phyloP scores from a whole-genome alignment of 53 echinoderm and acorn worm species.

The Astropecten irregularis region DNA sequence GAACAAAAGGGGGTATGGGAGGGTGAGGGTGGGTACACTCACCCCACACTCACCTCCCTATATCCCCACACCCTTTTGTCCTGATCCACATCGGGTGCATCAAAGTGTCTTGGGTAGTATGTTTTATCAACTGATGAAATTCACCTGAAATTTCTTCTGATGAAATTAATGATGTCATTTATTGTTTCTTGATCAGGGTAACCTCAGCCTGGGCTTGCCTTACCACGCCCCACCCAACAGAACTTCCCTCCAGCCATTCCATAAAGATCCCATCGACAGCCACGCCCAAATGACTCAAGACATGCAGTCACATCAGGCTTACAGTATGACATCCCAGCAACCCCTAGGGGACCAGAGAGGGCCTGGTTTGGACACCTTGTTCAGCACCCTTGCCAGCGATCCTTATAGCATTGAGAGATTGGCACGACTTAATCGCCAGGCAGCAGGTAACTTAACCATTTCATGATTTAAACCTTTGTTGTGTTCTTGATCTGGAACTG shows the following conservation, averaged over 20 bases:
- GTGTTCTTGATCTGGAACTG: too few species aligned
- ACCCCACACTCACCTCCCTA: too few species aligned
- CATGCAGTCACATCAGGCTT: not conserved
- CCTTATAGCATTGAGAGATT: constrained; percentile 88
- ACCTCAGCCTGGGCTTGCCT: constrained; percentile 41
- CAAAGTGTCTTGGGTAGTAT: too few species aligned
- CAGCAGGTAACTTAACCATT: constrained; percentile 67
- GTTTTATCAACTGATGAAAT: too few species aligned
- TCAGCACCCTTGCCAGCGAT: constrained; percentile 74
- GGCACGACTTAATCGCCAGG: constrained; percentile 90
- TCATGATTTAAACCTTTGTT: too few species aligned
- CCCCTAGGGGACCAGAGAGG: constrained; percentile 59
- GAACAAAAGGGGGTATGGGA: too few species aligned
- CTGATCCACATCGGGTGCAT: too few species aligned
- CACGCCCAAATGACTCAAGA: constrained; percentile 7
- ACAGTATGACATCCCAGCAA: constrained; percentile 16
- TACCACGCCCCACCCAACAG: constrained; percentile 51
- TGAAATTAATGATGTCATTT: too few species aligned
- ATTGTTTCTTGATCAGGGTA: too few species aligned
- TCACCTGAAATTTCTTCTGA: too few species aligned
- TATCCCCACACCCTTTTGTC: too few species aligned
- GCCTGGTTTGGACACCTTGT: constrained; percentile 65
- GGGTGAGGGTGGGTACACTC: too few species aligned
- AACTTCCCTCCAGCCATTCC: constrained; percentile 35
- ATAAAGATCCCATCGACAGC: not conserved